Conservation (phyloP, 2,888 invertebrate species). For the Ecdyonurus torrentis region DNA sequence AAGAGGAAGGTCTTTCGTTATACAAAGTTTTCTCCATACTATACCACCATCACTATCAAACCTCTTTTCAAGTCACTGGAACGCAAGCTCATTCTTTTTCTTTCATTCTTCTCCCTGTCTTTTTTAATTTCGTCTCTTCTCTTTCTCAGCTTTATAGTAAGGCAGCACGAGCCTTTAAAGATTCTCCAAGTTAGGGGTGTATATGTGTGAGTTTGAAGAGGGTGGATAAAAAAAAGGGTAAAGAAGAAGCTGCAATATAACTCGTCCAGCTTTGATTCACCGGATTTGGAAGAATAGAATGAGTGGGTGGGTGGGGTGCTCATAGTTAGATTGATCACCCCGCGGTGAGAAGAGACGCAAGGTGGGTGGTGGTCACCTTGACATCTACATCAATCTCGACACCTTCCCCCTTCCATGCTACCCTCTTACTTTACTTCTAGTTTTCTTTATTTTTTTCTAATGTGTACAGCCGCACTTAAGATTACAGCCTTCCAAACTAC, state of each 20-base stretch:
- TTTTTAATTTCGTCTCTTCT: neutral
- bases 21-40: neutral
- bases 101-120: constrained; percentile 9
- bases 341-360: too few relatives aligned
- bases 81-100: constrained; percentile 6
- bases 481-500: too few relatives aligned
- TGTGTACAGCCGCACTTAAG: too few relatives aligned
- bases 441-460: too few relatives aligned
- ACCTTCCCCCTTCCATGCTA: neutral
- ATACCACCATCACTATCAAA: neutral
- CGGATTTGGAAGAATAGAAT: neutral
- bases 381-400: neutral
- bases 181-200: neutral
- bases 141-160: neutral
- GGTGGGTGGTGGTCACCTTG: neutral
- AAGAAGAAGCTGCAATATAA: neutral
- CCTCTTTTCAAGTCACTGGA: constrained; percentile 9
- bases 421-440: too few relatives aligned
- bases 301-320: neutral
- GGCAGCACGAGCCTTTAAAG: neutral
- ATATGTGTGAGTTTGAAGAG: neutral
- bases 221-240: neutral
- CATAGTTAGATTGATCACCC: neutral
- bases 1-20: neutral
- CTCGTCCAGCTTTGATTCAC: neutral